Evolutionary conservation across 1,140 invertebrate species (phyloP), one percentile per base, ranked within the genome.

Genomic region (Epicauta chinensis): DNA sequence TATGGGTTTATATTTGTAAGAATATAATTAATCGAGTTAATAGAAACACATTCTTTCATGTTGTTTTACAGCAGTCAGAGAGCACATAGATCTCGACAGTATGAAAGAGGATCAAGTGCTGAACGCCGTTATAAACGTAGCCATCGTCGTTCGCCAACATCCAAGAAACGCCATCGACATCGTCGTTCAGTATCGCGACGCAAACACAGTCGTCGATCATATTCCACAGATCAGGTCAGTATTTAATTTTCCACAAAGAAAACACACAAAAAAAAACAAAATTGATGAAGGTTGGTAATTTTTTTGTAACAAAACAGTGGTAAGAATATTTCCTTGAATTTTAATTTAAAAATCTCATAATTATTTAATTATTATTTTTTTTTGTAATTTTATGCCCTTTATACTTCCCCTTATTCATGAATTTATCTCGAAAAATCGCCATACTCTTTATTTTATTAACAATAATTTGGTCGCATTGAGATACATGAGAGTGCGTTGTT

Each of bases 111-210:
- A 9, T 78, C 77, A 0, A 80, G 75, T 43, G 76, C 75, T 30
- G 80, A 81, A 59, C 71, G 78, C 2, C 76, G 81, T 5, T 82
- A 80, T 68, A 81, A 82, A 45, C 73, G 80, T 6, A 80, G 77
- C 46, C 74, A 80, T 60, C 72, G 79, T 11, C 71, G 79, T 44
- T 81, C 80, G 13, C 79, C 79, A 3, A 79, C 77, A 14, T 73
- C 70, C 17, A 77, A 76, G 56, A 73, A 74, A 10, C 69, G 75
- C 10, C 76, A 75, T 48, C 66, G 65, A 0, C 72, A 76, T 47
- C 64, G 66, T 31, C 65, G 69, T 48, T 66, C 65, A 6, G n/a
- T 57, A 14, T 68, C 68, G 15, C 48, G 58, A 13, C 58, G 61
- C 43, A 66, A 64, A 45, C 66, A 66, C 51, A 59, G 60, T 45